Base-by-base conservation (phyloP, 1,140 invertebrate genomes). In the Drosophila gunungcola region DNA sequence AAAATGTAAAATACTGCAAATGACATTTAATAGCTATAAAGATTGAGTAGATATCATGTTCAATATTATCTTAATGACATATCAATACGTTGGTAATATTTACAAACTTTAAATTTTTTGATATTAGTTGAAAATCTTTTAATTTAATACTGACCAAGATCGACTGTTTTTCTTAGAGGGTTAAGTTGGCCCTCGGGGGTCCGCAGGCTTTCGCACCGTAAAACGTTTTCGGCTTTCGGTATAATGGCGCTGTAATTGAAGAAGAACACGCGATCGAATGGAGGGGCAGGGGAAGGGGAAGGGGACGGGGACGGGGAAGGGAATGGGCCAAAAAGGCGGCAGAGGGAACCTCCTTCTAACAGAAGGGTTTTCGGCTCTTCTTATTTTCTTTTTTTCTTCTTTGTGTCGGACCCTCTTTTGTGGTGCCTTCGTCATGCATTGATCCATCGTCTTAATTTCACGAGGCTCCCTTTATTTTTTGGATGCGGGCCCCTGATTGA, bases 181-280 rank as follows among this genome's bases (percentile, higher is more conserved):
- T 68, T 68, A 70, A 69, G 25, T n/a, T 12, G 34, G 58, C 34
- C 43, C 64, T 49, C 67, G 64, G 67, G 65, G 67, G 67, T 69
- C 67, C 52, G 38, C 42, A 38, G 64, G 67, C 67, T 70, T 70
- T 70, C 67, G 73, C 70, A 72, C 58, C 82, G 76, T 74, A 85
- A 85, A 86, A 70, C 78, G 81, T 89, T 83, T 69, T 70, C 77
- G 73, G 84, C 80, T 79, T 79, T 82, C 58, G 65, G 70, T 88
- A 88, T 88, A 88, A 88, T 88, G 73, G 79, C 79, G 80, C 79
- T 80, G 84, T 89, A 89, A 89, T 89, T 89, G 84, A 89, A 89
- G 77, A 80, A 78, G 80, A 89, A 89, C 84, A 89, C 84, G 84
- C 84, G 80, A 89, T 89, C 84, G 27, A 13, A 42, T 60, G 62